Evolutionary conservation across 2,113 vertebrate genomes (phyloP).

Genomic region (Willisornis vidua): DNA sequence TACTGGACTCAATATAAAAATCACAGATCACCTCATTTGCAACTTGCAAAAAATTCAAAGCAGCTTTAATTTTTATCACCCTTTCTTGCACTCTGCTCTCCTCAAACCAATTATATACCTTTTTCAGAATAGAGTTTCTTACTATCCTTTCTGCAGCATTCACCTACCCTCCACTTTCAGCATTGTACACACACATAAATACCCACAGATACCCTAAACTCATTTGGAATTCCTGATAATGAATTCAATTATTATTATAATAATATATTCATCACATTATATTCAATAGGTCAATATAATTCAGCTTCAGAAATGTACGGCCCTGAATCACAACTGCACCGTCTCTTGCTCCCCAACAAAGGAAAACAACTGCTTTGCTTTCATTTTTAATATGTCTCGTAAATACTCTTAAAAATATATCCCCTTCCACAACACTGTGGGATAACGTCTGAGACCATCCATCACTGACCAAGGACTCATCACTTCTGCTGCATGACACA

Average conservation of each 20-base stretch:
- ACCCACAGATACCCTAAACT: not conserved
- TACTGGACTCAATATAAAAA: not conserved
- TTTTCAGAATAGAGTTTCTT: not conserved
- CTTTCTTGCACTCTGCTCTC: not conserved
- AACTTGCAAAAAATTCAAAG: not conserved
- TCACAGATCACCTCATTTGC: not conserved
- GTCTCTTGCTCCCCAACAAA: not conserved
- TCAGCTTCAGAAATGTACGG: not conserved
- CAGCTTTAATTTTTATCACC: not conserved
- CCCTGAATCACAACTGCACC: not conserved
- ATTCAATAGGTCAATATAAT: not conserved
- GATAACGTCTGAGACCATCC: not conserved
- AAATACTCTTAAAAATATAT: not conserved
- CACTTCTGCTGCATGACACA: not conserved
- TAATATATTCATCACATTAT: not conserved
- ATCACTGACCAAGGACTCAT: not conserved
- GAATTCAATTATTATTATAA: not conserved
- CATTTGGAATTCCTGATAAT: not conserved
- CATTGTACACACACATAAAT: not conserved
- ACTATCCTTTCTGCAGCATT: not conserved
- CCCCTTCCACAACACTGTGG: rapidly evolving
- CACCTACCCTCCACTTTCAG: not conserved
- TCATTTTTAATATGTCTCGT: not conserved
- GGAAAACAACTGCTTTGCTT: not conserved
- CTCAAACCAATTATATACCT: not conserved